These are phyloP conservation scores for Papilio glaucus DNA, from an alignment of 1,140 invertebrate genomes.

Conservation along the genomic window DNA sequence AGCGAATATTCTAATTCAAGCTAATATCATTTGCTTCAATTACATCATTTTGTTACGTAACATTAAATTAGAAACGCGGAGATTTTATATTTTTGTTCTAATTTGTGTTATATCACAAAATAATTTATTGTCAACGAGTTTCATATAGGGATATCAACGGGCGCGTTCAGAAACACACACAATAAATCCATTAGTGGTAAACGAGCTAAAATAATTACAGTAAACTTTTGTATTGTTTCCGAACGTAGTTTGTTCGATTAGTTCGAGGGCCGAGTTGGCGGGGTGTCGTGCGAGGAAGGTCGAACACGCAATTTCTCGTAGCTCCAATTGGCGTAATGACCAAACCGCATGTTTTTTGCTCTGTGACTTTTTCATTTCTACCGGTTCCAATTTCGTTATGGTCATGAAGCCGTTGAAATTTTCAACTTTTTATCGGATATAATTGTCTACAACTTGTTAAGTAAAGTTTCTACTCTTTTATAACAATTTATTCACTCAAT, in stretches of 20 bases:
- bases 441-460: too few species aligned
- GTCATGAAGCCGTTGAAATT: not conserved
- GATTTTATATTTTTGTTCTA: too few species aligned
- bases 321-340: not conserved
- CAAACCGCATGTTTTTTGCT: conserved; percentile 3
- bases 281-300: not conserved
- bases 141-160: too few species aligned
- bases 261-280: not conserved
- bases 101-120: too few species aligned
- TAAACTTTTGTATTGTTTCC: not conserved
- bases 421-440: not conserved
- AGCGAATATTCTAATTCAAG: too few species aligned
- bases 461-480: not conserved
- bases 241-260: not conserved
- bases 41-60: too few species aligned
- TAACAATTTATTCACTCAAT: too few species aligned
- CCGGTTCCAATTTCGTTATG: conserved; percentile 8
- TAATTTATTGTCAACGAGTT: too few species aligned
- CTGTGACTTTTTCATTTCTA: not conserved
- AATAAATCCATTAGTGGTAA: not conserved
- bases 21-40: too few species aligned
- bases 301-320: not conserved
- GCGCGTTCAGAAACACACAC: too few species aligned
- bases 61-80: too few species aligned
- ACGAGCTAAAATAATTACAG: conserved; percentile 7